A percentile compares a stretch with the other conserved stretches of the same genome.
Evolutionary conservation across 1,140 invertebrate genomes (phyloP).

Genomic region (Sycophaga agraensis): DNA sequence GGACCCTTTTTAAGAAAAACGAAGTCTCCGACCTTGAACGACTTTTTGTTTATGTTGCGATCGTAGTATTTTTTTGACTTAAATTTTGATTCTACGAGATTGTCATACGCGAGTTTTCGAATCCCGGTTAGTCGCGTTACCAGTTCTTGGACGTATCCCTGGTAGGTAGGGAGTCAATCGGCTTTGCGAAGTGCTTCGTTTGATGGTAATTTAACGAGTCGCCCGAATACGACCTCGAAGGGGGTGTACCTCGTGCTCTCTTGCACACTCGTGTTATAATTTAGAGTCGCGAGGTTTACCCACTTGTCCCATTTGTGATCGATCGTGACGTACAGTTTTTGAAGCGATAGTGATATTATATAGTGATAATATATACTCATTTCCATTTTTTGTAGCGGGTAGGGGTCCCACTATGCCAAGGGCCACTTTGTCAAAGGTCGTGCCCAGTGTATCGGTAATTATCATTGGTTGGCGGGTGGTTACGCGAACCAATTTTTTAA

Average conservation of each 20-base stretch:
- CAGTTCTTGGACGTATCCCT: not conserved
- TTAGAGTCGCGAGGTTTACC: constrained; percentile 40
- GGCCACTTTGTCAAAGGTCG: constrained; percentile 17
- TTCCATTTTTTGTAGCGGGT: not conserved
- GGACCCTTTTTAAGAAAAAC: too few relatives aligned
- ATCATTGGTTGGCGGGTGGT: constrained; percentile 22
- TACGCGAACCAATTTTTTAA: constrained; percentile 30
- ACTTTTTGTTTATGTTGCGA: constrained; percentile 1
- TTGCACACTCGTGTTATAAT: constrained; percentile 32
- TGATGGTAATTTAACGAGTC: constrained; percentile 22
- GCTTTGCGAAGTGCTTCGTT: constrained; percentile 2
- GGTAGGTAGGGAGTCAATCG: too few relatives aligned
- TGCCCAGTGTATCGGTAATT: constrained; percentile 5
- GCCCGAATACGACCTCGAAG: constrained; percentile 25
- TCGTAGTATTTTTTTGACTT: constrained; percentile 32
- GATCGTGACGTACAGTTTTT: constrained; percentile 33
- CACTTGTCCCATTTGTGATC: constrained; percentile 33
- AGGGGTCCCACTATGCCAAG: constrained; percentile 24
- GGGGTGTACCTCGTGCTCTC: constrained; percentile 36
- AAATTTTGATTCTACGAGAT: constrained; percentile 21
- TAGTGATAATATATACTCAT: constrained; percentile 12
- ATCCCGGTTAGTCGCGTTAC: constrained; percentile 17
- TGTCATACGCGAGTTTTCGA: constrained; percentile 9
- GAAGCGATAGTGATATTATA: not conserved
- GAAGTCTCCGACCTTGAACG: not conserved